phyloP scores from a whole-genome alignment of 2,888 invertebrate genomes.

The Oegoconia quadripuncta region DNA sequence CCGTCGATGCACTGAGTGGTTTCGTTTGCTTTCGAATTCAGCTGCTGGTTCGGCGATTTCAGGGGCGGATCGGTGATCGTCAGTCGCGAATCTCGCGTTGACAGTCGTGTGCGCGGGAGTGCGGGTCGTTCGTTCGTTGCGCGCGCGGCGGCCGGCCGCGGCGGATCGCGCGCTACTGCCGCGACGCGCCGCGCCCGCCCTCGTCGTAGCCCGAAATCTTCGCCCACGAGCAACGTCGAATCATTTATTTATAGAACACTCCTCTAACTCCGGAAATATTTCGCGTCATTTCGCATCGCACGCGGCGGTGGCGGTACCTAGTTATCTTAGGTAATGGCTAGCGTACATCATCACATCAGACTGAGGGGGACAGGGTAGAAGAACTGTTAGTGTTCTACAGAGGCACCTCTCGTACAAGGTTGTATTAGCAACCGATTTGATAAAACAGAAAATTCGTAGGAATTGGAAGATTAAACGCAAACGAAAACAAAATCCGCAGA shows the following conservation, averaged over 20 bases:
- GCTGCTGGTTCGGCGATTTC: conserved; percentile 22
- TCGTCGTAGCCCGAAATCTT: conserved; percentile 60
- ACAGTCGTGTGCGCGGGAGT: conserved; percentile 66
- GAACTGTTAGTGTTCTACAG: too few relatives aligned
- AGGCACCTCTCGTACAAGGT: too few relatives aligned
- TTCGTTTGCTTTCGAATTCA: conserved; percentile 16
- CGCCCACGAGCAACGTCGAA: conserved; percentile 74
- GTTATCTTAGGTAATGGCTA: conserved; percentile 62
- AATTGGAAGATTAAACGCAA: too few relatives aligned
- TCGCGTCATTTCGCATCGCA: conserved; percentile 77
- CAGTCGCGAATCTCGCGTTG: conserved; percentile 51
- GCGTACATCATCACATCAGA: not conserved
- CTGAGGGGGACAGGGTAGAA: too few relatives aligned
- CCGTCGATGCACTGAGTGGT: conserved; percentile 38
- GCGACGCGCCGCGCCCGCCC: conserved; percentile 46
- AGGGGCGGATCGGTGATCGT: conserved; percentile 55
- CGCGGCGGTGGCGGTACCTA: conserved; percentile 48
- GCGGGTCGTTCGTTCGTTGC: conserved; percentile 79
- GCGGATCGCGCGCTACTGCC: conserved; percentile 76
- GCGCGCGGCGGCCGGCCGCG: conserved; percentile 77
- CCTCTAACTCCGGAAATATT: conserved; percentile 79
- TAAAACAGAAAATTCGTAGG: too few relatives aligned
- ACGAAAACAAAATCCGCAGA: too few relatives aligned
- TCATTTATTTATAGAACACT: conserved; percentile 77
- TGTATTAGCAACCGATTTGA: too few relatives aligned